Evolutionary conservation across 2,113 vertebrate species (phyloP).

Genomic region (Lycaon pictus): DNA sequence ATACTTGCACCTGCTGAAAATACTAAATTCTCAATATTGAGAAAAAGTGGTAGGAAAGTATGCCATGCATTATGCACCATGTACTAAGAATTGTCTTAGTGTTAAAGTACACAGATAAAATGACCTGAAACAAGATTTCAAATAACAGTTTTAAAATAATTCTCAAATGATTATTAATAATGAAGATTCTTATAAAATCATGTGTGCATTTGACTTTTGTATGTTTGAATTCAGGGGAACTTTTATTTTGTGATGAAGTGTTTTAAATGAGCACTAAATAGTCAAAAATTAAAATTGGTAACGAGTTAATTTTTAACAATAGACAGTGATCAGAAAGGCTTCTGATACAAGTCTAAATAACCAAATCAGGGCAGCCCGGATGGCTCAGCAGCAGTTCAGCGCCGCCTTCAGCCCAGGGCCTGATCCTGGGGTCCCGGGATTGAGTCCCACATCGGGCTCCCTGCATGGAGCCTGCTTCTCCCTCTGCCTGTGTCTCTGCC

Average conservation of each 20-base stretch:
- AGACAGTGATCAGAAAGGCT: neutral
- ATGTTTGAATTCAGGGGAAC: constrained; percentile 50
- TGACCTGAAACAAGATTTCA: neutral
- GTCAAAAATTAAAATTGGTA: neutral
- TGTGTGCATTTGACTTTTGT: constrained; percentile 19
- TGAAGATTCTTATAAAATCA: constrained; percentile 3
- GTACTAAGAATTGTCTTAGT: neutral
- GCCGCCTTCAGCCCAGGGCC: too few species aligned
- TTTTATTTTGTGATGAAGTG: constrained; percentile 14
- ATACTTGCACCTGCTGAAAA: constrained; percentile 6
- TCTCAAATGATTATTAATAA: constrained; percentile 27
- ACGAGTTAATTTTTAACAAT: constrained; percentile 52
- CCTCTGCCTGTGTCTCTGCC: too few species aligned
- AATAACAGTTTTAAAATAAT: neutral
- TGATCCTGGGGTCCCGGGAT: too few species aligned
- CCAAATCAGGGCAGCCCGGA: too few species aligned
- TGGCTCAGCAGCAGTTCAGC: too few species aligned
- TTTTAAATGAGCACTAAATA: constrained; percentile 6
- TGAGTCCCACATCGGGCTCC: too few species aligned
- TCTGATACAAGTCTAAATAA: constrained; percentile 46
- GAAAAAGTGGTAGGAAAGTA: constrained; percentile 40
- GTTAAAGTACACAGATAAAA: neutral
- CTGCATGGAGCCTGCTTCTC: too few species aligned
- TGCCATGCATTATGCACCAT: neutral
- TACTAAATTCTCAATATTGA: constrained; percentile 35